Evolutionary conservation across 2,888 invertebrate species (phyloP), one percentile per base, ranked within the genome.

Genomic region (Xylophagus ater): DNA sequence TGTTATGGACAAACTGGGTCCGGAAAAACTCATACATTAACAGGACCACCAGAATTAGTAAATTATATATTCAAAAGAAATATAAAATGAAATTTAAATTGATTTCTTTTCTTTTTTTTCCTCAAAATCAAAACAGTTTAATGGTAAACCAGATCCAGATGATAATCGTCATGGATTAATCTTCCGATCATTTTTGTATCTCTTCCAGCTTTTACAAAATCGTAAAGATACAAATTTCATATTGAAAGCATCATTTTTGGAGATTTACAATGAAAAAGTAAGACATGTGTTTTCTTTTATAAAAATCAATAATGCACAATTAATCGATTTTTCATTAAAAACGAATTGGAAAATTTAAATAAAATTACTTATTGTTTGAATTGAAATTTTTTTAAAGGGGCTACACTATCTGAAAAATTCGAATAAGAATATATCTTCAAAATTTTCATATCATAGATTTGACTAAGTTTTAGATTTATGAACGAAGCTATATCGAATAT

Each of bases 1-100:
- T 94, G 94, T 58, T 94, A 94, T 65, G 94, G 94, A 2, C 94
- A 94, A 68, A 94, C 94, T 0, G 93, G 94, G 29, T 90, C 90
- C 49, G 94, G 94, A 4, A 94, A 94, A 68, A 94, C 94, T 0
- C 92, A 93, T 59, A 94, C 94, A 0, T 73, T 94, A 39, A 93
- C 93, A 1, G 94, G 94, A 46, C 87, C 87, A 9, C 88, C 89
- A 0, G 81, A 82, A 51, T 65, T 88, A 69, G 88, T 88, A 62
- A 69, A 71, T 58, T 15, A 9, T n/a, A n/a, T n/a, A n/a, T n/a
- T n/a, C n/a, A n/a, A n/a, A 9, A n/a, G 8, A 2, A n/a, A 10
- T 2, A n/a, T 26, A 20, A 25, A 37, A 30, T 9, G 4, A 19
- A 7, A 12, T 28, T 20, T 3, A 38, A 13, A 17, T 2, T 41